Evolutionary conservation across 2,888 invertebrate genomes (phyloP).

Genomic region (Mythimna impura): DNA sequence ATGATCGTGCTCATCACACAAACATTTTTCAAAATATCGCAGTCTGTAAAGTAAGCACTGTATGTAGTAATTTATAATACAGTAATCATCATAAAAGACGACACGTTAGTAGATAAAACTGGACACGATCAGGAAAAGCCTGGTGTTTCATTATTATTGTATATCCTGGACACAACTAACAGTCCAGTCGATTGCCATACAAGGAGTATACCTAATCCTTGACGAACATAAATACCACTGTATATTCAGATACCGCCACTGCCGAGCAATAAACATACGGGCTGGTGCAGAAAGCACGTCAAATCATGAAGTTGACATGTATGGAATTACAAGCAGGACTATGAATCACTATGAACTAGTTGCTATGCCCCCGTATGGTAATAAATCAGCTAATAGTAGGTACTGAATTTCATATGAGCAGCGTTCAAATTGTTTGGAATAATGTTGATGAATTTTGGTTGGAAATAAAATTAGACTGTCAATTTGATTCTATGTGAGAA

Average conservation of each 20-base stretch:
- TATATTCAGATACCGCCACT: slow-evolving; percentile 64
- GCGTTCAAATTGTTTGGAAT: slow-evolving; percentile 32
- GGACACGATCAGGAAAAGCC: slow-evolving; percentile 6
- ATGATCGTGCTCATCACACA: too few species aligned
- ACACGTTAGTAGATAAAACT: neutral
- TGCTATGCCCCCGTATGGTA: slow-evolving; percentile 67
- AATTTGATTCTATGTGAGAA: neutral
- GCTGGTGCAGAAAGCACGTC: slow-evolving; percentile 70
- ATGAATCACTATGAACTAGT: slow-evolving; percentile 68
- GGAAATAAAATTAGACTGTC: slow-evolving; percentile 1
- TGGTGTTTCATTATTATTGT: neutral
- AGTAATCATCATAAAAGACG: neutral
- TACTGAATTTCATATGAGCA: slow-evolving; percentile 52
- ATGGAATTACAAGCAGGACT: slow-evolving; percentile 67
- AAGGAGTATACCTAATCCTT: slow-evolving; percentile 35
- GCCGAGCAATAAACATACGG: slow-evolving; percentile 67
- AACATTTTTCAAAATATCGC: too few species aligned
- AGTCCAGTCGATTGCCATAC: slow-evolving; percentile 26
- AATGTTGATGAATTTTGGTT: slow-evolving; percentile 25
- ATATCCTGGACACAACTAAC: slow-evolving; percentile 30
- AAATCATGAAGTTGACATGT: slow-evolving; percentile 68
- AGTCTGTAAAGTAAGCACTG: neutral
- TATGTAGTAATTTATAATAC: neutral
- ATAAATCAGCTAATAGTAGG: slow-evolving; percentile 59
- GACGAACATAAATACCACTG: slow-evolving; percentile 46